A percentile compares a stretch with the other conserved stretches of the same genome.
Evolutionary conservation across 2,888 invertebrate species (phyloP).

Genomic region (Apomyelois bistriatella): DNA sequence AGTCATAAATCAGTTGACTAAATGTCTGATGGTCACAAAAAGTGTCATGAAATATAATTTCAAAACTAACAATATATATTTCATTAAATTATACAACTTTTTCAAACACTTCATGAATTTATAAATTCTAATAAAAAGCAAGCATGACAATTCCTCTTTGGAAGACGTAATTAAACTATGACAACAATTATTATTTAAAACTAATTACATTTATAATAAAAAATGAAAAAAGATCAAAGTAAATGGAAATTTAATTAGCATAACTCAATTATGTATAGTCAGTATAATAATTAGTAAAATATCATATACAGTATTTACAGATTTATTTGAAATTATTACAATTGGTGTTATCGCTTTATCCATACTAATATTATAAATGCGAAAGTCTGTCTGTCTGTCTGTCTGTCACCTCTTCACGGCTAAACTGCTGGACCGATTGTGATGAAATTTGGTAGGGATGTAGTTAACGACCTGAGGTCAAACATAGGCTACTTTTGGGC

Average conservation of each 20-base stretch:
- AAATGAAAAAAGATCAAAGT: constrained; percentile 1
- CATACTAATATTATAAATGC: too few relatives aligned
- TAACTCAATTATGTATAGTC: not conserved
- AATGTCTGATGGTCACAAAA: not conserved
- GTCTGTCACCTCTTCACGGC: too few relatives aligned
- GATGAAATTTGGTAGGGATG: too few relatives aligned
- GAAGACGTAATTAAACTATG: constrained; percentile 28
- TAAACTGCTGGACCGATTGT: too few relatives aligned
- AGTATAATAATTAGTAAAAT: constrained; percentile 4
- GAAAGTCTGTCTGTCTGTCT: too few relatives aligned
- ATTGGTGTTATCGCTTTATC: constrained; percentile 15
- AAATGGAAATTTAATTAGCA: not conserved
- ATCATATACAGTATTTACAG: constrained; percentile 7
- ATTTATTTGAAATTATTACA: constrained; percentile 13
- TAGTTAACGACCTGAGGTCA: too few relatives aligned
- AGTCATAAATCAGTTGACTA: constrained; percentile 14
- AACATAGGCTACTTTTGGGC: too few relatives aligned
- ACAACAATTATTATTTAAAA: not conserved
- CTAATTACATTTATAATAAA: not conserved
- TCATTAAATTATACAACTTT: not conserved
- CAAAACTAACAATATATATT: not conserved
- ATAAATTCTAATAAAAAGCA: constrained; percentile 16
- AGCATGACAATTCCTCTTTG: constrained; percentile 22
- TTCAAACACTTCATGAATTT: not conserved
- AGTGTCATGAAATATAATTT: not conserved